Evolutionary conservation across 2,797 vertebrate species (phyloP).

Genomic region (Nyctibius grandis): DNA sequence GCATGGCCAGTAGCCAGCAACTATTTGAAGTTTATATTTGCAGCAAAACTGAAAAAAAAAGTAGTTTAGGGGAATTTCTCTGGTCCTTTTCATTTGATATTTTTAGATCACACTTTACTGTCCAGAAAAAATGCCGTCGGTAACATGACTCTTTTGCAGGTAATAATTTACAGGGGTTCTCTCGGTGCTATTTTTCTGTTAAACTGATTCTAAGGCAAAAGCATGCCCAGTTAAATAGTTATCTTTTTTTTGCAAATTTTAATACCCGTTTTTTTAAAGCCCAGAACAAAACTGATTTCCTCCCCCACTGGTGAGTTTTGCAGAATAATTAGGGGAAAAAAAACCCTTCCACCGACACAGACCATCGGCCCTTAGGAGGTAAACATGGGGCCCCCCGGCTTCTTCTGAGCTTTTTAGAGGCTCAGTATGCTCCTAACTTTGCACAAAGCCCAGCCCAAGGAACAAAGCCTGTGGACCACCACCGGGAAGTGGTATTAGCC

Average conservation of each 20-base stretch:
- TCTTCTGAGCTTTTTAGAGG: neutral
- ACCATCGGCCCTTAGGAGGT: neutral
- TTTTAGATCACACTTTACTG: neutral
- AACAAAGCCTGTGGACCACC: slow-evolving; percentile 1
- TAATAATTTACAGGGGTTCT: neutral
- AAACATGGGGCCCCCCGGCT: neutral
- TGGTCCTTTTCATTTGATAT: neutral
- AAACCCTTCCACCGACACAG: neutral
- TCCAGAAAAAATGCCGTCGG: neutral
- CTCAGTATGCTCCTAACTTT: neutral
- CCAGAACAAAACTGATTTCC: neutral
- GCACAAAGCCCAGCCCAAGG: neutral
- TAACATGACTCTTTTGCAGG: neutral
- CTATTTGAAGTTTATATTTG: neutral
- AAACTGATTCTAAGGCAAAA: neutral
- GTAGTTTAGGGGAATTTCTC: neutral
- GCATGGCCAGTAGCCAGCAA: neutral
- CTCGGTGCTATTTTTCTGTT: neutral
- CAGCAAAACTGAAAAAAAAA: neutral
- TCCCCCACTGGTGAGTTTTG: neutral
- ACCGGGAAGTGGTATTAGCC: slow-evolving; percentile 19
- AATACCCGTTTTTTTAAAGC: neutral
- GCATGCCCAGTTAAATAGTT: neutral
- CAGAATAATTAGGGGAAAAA: neutral
- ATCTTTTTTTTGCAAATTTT: neutral